A percentile compares a stretch with the other conserved stretches of the same genome.
Conservation (phyloP, 2,888 invertebrate genomes). For the Erannis defoliaria region DNA sequence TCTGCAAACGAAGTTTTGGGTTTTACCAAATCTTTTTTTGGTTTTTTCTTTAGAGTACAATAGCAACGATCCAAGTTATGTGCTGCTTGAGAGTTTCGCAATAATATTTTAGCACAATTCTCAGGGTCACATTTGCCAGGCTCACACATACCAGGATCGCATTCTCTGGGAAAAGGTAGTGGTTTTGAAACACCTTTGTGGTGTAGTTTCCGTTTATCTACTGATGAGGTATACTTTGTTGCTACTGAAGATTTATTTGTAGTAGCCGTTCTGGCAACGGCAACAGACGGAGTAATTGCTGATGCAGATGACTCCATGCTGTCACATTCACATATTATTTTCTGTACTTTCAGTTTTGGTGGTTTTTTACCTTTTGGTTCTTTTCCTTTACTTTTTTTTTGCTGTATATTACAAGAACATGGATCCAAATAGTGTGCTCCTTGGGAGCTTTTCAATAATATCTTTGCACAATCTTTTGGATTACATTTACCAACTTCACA, state of each 20-base stretch:
- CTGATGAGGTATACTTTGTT: slow-evolving; percentile 7
- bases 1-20: background rate
- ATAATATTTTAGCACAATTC: slow-evolving; percentile 24
- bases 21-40: background rate
- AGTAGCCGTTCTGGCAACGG: slow-evolving; percentile 16
- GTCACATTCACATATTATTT: slow-evolving; percentile 11
- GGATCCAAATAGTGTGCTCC: slow-evolving; percentile 24
- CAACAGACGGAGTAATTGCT: slow-evolving; percentile 16
- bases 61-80: slow-evolving; percentile 21
- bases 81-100: slow-evolving; percentile 18
- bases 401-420: background rate
- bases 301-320: slow-evolving; percentile 6
- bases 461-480: slow-evolving; percentile 21
- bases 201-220: background rate
- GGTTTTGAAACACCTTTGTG: background rate
- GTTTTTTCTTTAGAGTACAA: slow-evolving; percentile 24
- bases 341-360: background rate
- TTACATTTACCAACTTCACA: slow-evolving; percentile 23
- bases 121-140: slow-evolving; percentile 18
- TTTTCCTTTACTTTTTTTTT: background rate
- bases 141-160: slow-evolving; percentile 30
- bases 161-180: slow-evolving; percentile 41
- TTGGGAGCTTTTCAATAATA: slow-evolving; percentile 20
- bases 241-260: slow-evolving; percentile 15
- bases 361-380: background rate